A percentile compares a stretch with the other conserved stretches of the same genome.
These are phyloP conservation scores for Limulus polyphemus DNA, from an alignment of 2,888 invertebrate genomes.

Conservation along the genomic window DNA sequence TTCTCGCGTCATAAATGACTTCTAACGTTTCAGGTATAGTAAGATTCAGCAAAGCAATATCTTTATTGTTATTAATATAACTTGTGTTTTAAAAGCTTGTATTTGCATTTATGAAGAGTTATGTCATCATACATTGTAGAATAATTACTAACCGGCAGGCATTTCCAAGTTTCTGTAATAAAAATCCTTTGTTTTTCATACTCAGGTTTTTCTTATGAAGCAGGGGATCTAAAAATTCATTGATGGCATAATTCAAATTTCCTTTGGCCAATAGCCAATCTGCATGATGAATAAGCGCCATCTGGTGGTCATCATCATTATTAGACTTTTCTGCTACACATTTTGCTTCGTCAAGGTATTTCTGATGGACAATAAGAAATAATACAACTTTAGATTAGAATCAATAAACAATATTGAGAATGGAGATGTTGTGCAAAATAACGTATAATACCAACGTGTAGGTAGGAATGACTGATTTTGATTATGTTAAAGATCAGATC, in stretches of 20 bases:
- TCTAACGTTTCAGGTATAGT: neutral
- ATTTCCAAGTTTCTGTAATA: conserved; percentile 4
- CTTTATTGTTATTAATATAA: no score
- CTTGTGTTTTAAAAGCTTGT: neutral
- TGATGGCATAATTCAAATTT: neutral
- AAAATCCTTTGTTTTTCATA: conserved; percentile 1
- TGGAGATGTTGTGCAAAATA: no score
- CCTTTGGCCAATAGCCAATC: conserved; percentile 1
- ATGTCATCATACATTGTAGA: neutral
- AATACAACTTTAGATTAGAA: no score
- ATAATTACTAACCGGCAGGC: conserved; percentile 3
- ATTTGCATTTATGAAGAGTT: neutral
- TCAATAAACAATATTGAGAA: no score
- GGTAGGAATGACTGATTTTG: no score
- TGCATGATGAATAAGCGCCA: neutral
- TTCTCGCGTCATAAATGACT: no score
- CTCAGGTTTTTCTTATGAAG: neutral
- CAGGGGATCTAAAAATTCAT: neutral
- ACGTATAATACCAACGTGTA: no score
- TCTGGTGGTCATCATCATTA: neutral
- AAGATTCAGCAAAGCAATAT: neutral
- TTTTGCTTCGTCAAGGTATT: neutral
- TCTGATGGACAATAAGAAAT: no score
- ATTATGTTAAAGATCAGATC: no score
- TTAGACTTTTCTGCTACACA: neutral